A percentile compares a stretch with the other conserved stretches of the same genome.
phyloP scores from a whole-genome alignment of 37 sponge, comb jelly and placozoan genomes.

The Ianthella basta region DNA sequence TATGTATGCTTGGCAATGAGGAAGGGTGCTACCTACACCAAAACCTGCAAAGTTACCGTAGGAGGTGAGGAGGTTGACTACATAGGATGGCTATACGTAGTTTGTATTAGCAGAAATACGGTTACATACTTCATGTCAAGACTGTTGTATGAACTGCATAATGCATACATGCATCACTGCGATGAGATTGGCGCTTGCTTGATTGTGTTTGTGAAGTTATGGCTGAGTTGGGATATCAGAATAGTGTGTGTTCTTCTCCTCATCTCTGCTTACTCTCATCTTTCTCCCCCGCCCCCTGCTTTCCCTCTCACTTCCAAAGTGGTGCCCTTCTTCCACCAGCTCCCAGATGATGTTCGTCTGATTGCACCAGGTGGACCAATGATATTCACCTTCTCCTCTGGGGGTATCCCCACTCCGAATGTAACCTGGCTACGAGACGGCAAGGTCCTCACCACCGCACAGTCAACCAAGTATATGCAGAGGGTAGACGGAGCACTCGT shows the following conservation, averaged over 20 bases:
- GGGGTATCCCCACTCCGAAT: constrained; percentile 34
- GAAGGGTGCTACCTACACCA: constrained; percentile 15
- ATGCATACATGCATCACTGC: background rate
- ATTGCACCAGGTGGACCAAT: constrained; percentile 31
- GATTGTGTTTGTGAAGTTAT: background rate
- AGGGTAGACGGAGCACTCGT: background rate
- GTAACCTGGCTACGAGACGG: constrained; percentile 46
- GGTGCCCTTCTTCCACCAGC: background rate
- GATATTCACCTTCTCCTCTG: constrained; percentile 30
- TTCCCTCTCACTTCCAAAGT: background rate
- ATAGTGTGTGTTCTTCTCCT: background rate
- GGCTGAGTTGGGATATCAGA: background rate
- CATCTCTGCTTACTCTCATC: background rate
- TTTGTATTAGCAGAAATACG: too few relatives aligned
- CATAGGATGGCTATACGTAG: background rate
- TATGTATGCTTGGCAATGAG: constrained; percentile 46
- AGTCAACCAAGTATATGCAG: background rate
- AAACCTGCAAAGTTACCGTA: constrained; percentile 45
- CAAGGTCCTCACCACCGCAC: background rate
- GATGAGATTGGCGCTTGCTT: too few relatives aligned
- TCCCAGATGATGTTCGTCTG: constrained; percentile 10
- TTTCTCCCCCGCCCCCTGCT: background rate
- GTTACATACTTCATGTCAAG: too few relatives aligned
- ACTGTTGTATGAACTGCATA: background rate
- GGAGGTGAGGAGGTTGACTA: constrained; percentile 38